Conservation (phyloP, 2,888 invertebrate species). For the Sturmia bella region DNA sequence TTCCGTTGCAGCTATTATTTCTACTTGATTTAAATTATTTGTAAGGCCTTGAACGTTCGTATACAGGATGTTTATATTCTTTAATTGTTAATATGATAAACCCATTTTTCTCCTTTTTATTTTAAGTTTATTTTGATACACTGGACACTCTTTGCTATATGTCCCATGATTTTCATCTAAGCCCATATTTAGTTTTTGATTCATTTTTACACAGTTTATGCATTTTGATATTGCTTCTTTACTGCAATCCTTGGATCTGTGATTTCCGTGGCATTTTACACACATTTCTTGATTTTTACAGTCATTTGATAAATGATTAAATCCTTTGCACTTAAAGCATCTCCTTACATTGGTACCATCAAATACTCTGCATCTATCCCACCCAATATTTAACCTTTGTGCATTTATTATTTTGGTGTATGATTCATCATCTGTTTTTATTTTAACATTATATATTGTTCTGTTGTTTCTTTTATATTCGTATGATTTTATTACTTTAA, state of each 20-base stretch:
- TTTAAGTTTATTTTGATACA: constrained; percentile 3
- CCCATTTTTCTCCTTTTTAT: constrained; percentile 1
- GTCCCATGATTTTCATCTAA: no score
- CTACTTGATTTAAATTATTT: background rate
- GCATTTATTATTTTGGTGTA: background rate
- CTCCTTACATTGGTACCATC: no score
- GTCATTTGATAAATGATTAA: background rate
- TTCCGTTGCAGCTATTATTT: background rate
- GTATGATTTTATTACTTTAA: no score
- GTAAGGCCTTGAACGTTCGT: background rate
- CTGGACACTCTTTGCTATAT: background rate
- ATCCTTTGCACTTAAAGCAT: constrained; percentile 10
- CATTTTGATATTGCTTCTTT: no score
- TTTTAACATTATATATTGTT: background rate
- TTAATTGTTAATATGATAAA: background rate
- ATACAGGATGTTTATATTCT: background rate
- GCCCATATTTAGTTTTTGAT: no score
- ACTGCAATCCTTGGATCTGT: no score
- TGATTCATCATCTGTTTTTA: background rate
- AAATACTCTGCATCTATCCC: background rate
- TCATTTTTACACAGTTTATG: no score
- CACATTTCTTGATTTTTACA: background rate
- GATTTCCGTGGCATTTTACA: background rate
- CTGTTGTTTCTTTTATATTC: no score
- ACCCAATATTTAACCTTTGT: no score